Base-by-base conservation (phyloP, 2,888 invertebrate genomes). In the Meta bourneti region DNA sequence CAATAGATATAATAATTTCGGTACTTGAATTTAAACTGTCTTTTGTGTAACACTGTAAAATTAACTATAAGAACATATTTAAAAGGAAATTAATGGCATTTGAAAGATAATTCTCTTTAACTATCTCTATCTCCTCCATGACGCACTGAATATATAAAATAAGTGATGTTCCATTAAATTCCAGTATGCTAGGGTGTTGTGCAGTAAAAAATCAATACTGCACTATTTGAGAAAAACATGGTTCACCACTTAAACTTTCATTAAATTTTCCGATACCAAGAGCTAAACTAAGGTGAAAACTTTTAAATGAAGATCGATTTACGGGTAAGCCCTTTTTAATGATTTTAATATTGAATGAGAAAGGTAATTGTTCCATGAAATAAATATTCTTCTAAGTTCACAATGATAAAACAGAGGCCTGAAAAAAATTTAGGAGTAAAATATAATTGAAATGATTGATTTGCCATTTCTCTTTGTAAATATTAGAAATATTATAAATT, bases 191-290 rank as follows among this genome's bases (percentile, higher is more conserved):
- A 16, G 9, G 11, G 61, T 61, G 11, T 9, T 61, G 61, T 61
- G 74, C 34, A 20, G 34, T 13, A 74, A 74, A 74, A 74, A 74
- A 74, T 74, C 74, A 34, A 74, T 74, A 8, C 74, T 74, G 61
- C 48, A 48, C 13, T 74, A 74, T 20, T 34, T 9, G 74, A 74
- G 74, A 74, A 74, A 74, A 74, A 74, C 74, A 74, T 74, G 74
- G 16, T 34, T 74, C 34, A 34, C 74, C 74, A 74, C 74, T 74
- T 74, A 48, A 74, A 74, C 34, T 74, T 74, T 74, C 48, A 74
- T 74, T 74, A 74, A 74, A 74, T 74, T 74, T 9, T 20, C 74
- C 48, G 48, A 74, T 74, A 20, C 13, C 8, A 34, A 74, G 74
- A 34, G 48, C 20, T 13, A 20, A 74, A 34, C 74, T 48, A 34